Base-by-base conservation (phyloP, 2,113 vertebrate species). In the Nesogale talazaci region DNA sequence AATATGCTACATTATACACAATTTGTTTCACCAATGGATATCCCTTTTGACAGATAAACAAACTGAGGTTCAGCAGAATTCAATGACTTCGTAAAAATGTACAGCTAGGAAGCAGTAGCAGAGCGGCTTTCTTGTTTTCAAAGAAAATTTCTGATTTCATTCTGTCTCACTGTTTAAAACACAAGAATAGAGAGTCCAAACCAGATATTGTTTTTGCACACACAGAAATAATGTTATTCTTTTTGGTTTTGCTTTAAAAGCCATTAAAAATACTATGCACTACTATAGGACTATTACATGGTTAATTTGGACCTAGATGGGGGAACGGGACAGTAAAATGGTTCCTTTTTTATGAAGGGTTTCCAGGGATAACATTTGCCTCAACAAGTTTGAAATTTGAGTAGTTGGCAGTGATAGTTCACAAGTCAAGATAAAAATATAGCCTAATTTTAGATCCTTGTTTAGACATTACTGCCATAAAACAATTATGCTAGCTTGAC, bases 401-500 rank as follows among this genome's bases (percentile, higher is more conserved):
- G 96, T 80, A 92, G 79, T 88, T 94, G 93, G 90, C 91, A 96
- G 83, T 1, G 14, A 46, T 31, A 72, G 65, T 94, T 94, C 94
- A 86, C 89, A 96, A 97, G 91, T 97, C 92, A 92, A 94, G 94
- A 97, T 96, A 96, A 97, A 96, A 97, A 97, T 96, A 97, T n/a
- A 95, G 67, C 93, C 72, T 95, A 94, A 86, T 93, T 92, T 80
- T 95, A 77, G 85, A 94, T 82, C 83, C 80, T 89, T 94, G 93
- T 97, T 97, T 95, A 96, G 95, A 97, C 56, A 92, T 95, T 93
- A 75, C 85, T 79, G 79, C 83, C 92, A 82, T 95, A 94, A 96
- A 96, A 92, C 29, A 40, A 92, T 96, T 92, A 90, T 86, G 93
- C 80, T 93, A 86, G 46, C 72, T 86, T 91, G 80, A 96, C 83